These are phyloP conservation scores for Microctenopoma stevenorrisi DNA, from an alignment of 2,797 vertebrate genomes.

Conservation along the genomic window DNA sequence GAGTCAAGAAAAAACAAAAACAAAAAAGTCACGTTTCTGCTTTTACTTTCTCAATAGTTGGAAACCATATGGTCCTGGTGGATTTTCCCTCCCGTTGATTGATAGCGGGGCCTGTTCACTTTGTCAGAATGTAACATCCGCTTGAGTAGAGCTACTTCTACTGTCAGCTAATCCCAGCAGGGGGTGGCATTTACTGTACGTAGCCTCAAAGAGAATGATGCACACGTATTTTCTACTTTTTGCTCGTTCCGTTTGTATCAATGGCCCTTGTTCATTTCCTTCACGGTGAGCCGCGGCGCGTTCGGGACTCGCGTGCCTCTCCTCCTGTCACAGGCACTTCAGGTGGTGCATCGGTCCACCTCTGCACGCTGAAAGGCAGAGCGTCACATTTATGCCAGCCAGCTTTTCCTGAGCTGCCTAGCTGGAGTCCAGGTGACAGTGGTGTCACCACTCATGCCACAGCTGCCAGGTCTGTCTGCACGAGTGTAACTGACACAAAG, in stretches of 20 bases:
- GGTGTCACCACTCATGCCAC: conserved; percentile 25
- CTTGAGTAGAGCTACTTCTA: conserved; percentile 32
- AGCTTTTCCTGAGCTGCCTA: conserved; percentile 32
- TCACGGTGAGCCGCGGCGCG: conserved; percentile 5
- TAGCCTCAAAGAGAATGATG: conserved; percentile 46
- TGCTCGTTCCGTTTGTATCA: conserved; percentile 44
- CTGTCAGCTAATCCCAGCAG: conserved; percentile 40
- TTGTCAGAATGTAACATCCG: conserved; percentile 36
- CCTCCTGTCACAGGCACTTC: conserved; percentile 57
- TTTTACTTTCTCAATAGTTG: conserved; percentile 19
- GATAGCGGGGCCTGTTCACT: conserved; percentile 43
- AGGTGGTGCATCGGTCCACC: conserved; percentile 47
- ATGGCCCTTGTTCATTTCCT: conserved; percentile 14
- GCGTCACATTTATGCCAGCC: conserved; percentile 24
- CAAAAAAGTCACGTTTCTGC: not conserved
- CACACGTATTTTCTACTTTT: conserved; percentile 24
- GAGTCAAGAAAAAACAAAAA: not conserved
- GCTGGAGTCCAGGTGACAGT: conserved; percentile 34
- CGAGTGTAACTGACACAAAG: conserved; percentile 34
- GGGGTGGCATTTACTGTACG: conserved; percentile 44
- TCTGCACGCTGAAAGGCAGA: conserved; percentile 32
- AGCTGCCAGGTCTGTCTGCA: conserved; percentile 25
- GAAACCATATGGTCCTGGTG: conserved; percentile 30
- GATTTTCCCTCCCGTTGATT: conserved; percentile 45
- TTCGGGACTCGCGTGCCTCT: conserved; percentile 50